phyloP scores from a whole-genome alignment of 2,888 invertebrate species.

The Agrochola litura region DNA sequence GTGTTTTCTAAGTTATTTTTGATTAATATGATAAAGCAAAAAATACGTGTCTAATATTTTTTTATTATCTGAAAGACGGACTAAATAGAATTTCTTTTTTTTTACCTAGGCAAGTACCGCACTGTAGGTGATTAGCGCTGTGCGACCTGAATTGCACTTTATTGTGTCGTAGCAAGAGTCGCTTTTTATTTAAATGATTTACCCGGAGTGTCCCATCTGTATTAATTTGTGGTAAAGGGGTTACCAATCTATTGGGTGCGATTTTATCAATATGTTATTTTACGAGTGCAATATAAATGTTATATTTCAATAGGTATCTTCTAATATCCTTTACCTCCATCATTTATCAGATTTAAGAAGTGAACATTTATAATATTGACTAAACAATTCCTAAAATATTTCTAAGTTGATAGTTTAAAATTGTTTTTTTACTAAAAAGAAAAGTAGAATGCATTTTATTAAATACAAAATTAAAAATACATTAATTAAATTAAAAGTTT shows the following conservation, averaged over 20 bases:
- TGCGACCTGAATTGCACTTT: too few species aligned
- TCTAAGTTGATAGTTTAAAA: conserved; percentile 2
- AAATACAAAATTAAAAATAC: conserved; percentile 47
- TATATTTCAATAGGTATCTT: background rate
- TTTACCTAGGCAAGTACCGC: too few species aligned
- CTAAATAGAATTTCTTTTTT: too few species aligned
- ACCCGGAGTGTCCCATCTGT: too few species aligned
- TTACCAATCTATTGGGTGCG: conserved; percentile 8
- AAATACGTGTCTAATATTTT: too few species aligned
- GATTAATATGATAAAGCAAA: too few species aligned
- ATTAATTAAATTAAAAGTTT: conserved; percentile 29
- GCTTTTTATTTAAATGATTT: too few species aligned
- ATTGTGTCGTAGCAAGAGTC: too few species aligned
- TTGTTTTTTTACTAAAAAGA: conserved; percentile 5
- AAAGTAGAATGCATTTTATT: conserved; percentile 13
- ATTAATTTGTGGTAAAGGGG: too few species aligned
- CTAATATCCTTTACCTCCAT: conserved; percentile 1
- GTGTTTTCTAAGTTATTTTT: too few species aligned
- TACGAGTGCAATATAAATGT: conserved; percentile 1
- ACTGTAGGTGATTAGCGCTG: too few species aligned
- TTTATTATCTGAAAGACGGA: too few species aligned
- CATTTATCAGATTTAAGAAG: background rate
- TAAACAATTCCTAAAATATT: conserved; percentile 22
- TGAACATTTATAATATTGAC: conserved; percentile 20
- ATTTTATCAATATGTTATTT: conserved; percentile 13